Evolutionary conservation across 2,888 invertebrate species (phyloP).

Genomic region (Aleiodes testaceus): DNA sequence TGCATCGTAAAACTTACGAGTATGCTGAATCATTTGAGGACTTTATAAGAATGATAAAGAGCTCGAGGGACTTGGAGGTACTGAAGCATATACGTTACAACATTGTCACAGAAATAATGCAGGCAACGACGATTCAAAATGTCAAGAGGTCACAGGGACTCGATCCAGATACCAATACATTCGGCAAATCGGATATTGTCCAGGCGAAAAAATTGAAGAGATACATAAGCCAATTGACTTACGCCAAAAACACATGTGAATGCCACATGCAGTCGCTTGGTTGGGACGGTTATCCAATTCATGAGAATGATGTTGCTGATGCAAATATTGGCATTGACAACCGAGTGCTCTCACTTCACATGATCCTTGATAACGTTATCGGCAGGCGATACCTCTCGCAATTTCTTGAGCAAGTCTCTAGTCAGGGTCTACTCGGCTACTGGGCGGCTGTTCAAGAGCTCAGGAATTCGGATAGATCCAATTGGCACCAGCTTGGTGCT

Average conservation of each 20-base stretch:
- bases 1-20: slow-evolving; percentile 87
- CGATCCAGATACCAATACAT: slow-evolving; percentile 77
- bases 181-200: slow-evolving; percentile 84
- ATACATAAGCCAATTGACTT: slow-evolving; percentile 87
- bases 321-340: slow-evolving; percentile 59
- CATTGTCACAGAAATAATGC: slow-evolving; percentile 94
- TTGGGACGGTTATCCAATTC: slow-evolving; percentile 79
- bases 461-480: slow-evolving; percentile 82
- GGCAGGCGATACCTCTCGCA: slow-evolving; percentile 86
- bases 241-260: slow-evolving; percentile 88
- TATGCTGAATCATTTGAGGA: slow-evolving; percentile 93
- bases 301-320: slow-evolving; percentile 63
- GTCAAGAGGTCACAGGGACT: slow-evolving; percentile 89
- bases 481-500: slow-evolving; percentile 90
- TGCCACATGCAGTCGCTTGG: slow-evolving; percentile 83
- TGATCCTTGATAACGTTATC: slow-evolving; percentile 84
- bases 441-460: slow-evolving; percentile 92
- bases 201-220: slow-evolving; percentile 88
- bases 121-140: slow-evolving; percentile 93
- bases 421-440: slow-evolving; percentile 88
- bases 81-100: slow-evolving; percentile 89
- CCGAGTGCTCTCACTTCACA: slow-evolving; percentile 79
- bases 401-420: slow-evolving; percentile 87
- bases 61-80: slow-evolving; percentile 86
- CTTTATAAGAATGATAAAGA: slow-evolving; percentile 88